Percentiles rank a stretch among this genome's conserved stretches.
These are phyloP conservation scores for Phlogophora meticulosa DNA, from an alignment of 2,888 invertebrate species.

Conservation along the genomic window DNA sequence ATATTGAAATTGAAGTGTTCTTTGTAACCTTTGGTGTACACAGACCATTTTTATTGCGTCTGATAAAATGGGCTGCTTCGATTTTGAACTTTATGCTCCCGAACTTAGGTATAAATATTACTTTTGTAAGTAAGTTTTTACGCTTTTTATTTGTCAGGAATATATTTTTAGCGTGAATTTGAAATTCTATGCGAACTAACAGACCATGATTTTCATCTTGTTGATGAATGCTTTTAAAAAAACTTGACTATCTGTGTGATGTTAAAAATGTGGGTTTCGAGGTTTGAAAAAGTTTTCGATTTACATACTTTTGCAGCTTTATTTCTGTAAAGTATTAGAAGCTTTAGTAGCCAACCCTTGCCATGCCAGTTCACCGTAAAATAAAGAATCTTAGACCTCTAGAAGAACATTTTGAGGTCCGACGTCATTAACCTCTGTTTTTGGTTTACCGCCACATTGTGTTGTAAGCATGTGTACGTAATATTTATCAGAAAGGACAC, in stretches of 20 bases:
- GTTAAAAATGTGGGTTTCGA: slow-evolving; percentile 47
- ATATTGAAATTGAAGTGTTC: slow-evolving; percentile 85
- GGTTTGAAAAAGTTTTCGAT: slow-evolving; percentile 22
- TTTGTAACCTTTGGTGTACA: slow-evolving; percentile 70
- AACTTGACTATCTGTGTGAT: slow-evolving; percentile 38
- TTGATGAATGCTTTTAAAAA: slow-evolving; percentile 73
- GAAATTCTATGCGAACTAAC: slow-evolving; percentile 70
- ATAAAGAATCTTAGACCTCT: not conserved
- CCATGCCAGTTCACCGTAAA: too few species aligned
- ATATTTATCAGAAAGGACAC: slow-evolving; percentile 48
- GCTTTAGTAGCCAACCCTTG: too few species aligned
- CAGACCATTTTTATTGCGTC: slow-evolving; percentile 68
- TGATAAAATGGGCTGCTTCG: slow-evolving; percentile 55
- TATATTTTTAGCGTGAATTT: slow-evolving; percentile 68
- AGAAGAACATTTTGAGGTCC: not conserved
- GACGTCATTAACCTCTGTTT: slow-evolving; percentile 38
- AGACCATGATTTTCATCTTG: slow-evolving; percentile 74
- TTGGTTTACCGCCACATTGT: slow-evolving; percentile 43
- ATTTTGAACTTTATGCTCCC: slow-evolving; percentile 64
- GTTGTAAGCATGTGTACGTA: slow-evolving; percentile 46
- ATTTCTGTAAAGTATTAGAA: slow-evolving; percentile 2
- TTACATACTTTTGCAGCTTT: slow-evolving; percentile 11
- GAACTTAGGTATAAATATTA: slow-evolving; percentile 59
- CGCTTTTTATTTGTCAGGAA: slow-evolving; percentile 54
- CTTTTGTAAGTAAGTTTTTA: slow-evolving; percentile 53